Evolutionary conservation across 2,888 invertebrate species (phyloP).

Genomic region (Sisyra terminalis): DNA sequence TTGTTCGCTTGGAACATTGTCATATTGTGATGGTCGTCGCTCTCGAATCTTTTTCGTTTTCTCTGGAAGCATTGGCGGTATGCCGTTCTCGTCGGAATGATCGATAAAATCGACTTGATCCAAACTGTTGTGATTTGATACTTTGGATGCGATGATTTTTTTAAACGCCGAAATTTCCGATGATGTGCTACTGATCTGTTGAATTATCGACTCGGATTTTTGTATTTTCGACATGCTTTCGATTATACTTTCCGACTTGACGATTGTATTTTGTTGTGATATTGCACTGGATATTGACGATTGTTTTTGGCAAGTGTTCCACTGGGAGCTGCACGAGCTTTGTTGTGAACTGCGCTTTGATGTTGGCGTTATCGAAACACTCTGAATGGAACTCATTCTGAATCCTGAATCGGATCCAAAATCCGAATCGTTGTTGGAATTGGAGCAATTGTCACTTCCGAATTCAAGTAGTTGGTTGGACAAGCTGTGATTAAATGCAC

Average conservation of each 20-base stretch:
- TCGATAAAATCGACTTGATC: background rate
- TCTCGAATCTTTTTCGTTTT: conserved; percentile 38
- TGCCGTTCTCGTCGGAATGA: conserved; percentile 15
- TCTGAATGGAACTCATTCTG: conserved; percentile 45
- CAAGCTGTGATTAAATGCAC: background rate
- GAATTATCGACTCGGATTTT: conserved; percentile 6
- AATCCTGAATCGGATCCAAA: conserved; percentile 45
- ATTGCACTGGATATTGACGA: conserved; percentile 17
- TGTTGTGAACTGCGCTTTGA: conserved; percentile 45
- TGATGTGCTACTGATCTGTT: background rate
- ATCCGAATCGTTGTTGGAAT: conserved; percentile 34
- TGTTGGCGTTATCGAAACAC: conserved; percentile 34
- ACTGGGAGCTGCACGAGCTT: conserved; percentile 30
- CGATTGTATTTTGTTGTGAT: conserved; percentile 20
- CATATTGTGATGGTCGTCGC: conserved; percentile 49
- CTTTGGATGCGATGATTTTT: background rate
- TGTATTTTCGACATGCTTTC: conserved; percentile 13
- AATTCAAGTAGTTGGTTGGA: conserved; percentile 19
- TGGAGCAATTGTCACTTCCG: conserved; percentile 19
- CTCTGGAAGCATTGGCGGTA: conserved; percentile 44
- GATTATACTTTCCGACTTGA: conserved; percentile 19
- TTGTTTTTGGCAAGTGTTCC: conserved; percentile 20
- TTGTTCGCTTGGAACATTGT: conserved; percentile 34
- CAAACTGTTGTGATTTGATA: background rate
- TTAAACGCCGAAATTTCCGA: background rate